Base-by-base conservation (phyloP, 37 sponge, comb jelly and placozoan genomes). In the Ephydatia muelleri region DNA sequence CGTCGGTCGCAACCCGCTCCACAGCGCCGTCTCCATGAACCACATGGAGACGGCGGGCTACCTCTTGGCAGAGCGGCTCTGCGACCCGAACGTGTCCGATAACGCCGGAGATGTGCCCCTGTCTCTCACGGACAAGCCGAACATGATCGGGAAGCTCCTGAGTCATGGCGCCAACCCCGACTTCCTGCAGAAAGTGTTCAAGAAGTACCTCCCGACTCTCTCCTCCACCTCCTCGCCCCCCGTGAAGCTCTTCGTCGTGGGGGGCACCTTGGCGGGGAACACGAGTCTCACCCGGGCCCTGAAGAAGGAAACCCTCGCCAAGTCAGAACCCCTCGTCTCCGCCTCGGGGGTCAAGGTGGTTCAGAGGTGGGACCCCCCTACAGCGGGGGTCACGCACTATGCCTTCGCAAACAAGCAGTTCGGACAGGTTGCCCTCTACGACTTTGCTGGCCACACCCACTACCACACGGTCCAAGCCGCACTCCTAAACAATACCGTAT, bases 401-500 rank as follows among this genome's bases (percentile, higher is more conserved):
- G 39, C 65, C 23, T 37, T 84, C 38, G 84, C 67, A 2, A 84
- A 68, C 76, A 64, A 57, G 68, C 74, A 84, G 37, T 75, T 84
- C 37, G 84, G 84, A 12, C 5, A 49, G 5, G 76, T 84, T 0
- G 43, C 76, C 21, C 37, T 84, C 25, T 84, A 84, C 26, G 84
- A 84, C 38, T 76, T 84, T 65, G 76, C 84, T 67, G 84, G 84
- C 14, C 67, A 84, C 68, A 65, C 77, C 27, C 25, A 66, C 68
- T 84, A 68, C 37, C 68, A 76, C 38, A 76, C 76, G 21, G 75
- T 76, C 76, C 84, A 84, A 39, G 75, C 84, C 38, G 84, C 75
- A 29, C 29, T 84, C 27, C 76, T 84, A 38, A 84, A 28, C 8
- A 19, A 67, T 2, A 76, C 84, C 68, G 13, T 43, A 16, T 38